phyloP scores from a whole-genome alignment of 2,888 invertebrate species.

The Drosophila stalkeri region DNA sequence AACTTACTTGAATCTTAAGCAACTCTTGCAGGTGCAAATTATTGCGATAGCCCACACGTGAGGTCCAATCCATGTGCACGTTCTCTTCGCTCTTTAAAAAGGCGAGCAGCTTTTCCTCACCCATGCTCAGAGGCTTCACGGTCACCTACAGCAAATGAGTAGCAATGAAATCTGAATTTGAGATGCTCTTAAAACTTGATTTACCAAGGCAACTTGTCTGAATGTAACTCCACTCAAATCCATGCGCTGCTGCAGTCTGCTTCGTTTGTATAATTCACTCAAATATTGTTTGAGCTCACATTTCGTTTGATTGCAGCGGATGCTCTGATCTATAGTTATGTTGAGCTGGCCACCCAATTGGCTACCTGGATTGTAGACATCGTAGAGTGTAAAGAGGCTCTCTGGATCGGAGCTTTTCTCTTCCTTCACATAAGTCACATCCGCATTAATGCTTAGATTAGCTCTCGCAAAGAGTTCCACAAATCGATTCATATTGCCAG shows the following conservation, averaged over 20 bases:
- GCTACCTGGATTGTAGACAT: slow-evolving; percentile 84
- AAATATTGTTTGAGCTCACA: slow-evolving; percentile 64
- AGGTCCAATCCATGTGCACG: slow-evolving; percentile 69
- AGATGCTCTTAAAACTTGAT: background rate
- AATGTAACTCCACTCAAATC: slow-evolving; percentile 77
- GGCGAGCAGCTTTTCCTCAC: slow-evolving; percentile 53
- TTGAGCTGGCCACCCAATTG: slow-evolving; percentile 82
- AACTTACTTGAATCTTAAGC: slow-evolving; percentile 78
- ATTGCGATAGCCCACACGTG: slow-evolving; percentile 72
- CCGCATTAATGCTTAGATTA: slow-evolving; percentile 80
- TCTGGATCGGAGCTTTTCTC: background rate
- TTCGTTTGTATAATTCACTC: slow-evolving; percentile 65
- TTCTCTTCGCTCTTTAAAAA: slow-evolving; percentile 66
- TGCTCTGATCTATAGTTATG: slow-evolving; percentile 76
- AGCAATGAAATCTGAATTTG: too few species aligned
- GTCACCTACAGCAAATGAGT: slow-evolving; percentile 56
- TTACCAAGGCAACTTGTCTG: slow-evolving; percentile 77
- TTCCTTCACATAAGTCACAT: slow-evolving; percentile 69
- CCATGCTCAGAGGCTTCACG: slow-evolving; percentile 50
- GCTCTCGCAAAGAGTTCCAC: slow-evolving; percentile 55
- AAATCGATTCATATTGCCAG: slow-evolving; percentile 52
- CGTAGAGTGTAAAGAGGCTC: slow-evolving; percentile 65
- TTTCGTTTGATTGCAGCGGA: slow-evolving; percentile 57
- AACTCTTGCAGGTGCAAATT: slow-evolving; percentile 67
- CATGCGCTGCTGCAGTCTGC: slow-evolving; percentile 73